Base-by-base conservation (phyloP, 2,888 invertebrate genomes). In the Chorisops tibialis region DNA sequence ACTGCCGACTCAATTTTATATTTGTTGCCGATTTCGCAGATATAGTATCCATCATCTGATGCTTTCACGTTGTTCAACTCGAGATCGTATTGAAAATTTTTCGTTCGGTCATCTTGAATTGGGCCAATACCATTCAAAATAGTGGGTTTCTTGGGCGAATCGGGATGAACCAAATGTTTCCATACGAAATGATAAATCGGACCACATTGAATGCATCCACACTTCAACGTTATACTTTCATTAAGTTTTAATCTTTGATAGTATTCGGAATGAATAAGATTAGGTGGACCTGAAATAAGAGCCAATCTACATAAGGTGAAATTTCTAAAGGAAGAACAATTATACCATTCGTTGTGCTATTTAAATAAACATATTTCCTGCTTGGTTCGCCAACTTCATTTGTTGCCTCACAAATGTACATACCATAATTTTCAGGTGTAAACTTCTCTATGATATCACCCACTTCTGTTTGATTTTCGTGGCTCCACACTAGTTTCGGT, bases 11-110 rank as follows among this genome's bases (percentile, higher is more conserved):
- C 71, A 12, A 68, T 70, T 2, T 82, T 82, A 70, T 80, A 79
- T 52, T 75, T 73, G 70, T 83, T 83, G 67, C 76, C 73, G 5
- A 79, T 79, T 22, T 71, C 71, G 70, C 83, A 83, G 0, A 77
- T 74, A 71, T 81, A 83, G 47, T 72, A 71, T 6, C 81, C 81
- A 51, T 74, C 74, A 68, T 81, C 78, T 24, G 70, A 72, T 45
- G 76, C 67, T 2, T 68, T 70, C 0, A 79, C 76, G 56, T 75
- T 61, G 9, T 56, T 62, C 11, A 70, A 49, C 49, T 52, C 45
- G n/a, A 69, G 48, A 22, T 63, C 45, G 16, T 52, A 54, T 56
- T 49, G 30, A 22, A 65, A 65, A 16, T 12, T 37, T 19, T 59
- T 35, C 4, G 47, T 37, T 11, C 18, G 14, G 18, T 35, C 48